Base-by-base conservation (phyloP, 2,888 invertebrate species). In the Dorcus hopei region DNA sequence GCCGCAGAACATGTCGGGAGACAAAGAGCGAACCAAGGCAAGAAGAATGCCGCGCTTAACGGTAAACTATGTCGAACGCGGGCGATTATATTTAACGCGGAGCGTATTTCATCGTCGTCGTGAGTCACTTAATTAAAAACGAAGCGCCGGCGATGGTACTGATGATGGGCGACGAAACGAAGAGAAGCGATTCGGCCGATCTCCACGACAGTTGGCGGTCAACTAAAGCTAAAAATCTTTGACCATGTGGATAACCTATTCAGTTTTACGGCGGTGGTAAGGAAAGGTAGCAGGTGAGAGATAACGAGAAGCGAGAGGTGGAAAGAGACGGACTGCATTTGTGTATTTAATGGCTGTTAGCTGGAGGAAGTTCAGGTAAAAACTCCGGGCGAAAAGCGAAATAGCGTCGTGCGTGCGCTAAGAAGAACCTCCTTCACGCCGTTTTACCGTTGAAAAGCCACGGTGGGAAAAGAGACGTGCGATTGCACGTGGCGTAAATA, bases 1-100 rank as follows among this genome's bases (percentile, higher is more conserved):
- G 45, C 77, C 76, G 66, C 76, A 76, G 64, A 76, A 75, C 72
- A 77, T 74, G 11, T 52, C 59, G 26, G 7, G 6, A 33, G 26
- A 33, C 26, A 33, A 33, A 33, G 26, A 33, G 26, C 26, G 1
- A 14, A 14, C 14, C 5, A 33, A 33, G 26, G 7, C 26, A 33
- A 33, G 26, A 33, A 33, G 26, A 33, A 33, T 33, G 26, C 26
- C 3, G 3, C 6, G 6, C 6, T 33, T 6, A 33, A 4, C 6
- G 26, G 4, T 6, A 33, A 33, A 33, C 26, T 33, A 33, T 33
- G 26, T 33, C 26, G 26, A 33, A 33, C 26, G 26, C 26, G 26
- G 26, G 26, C 7, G 26, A 33, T 33, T 33, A 33, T 33, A 33
- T 33, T 33, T 33, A 33, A 33, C 26, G 5, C 26, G 26, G 26